Evolutionary conservation across 2,888 invertebrate species (phyloP), one percentile per base, ranked within the genome.

Genomic region (Xylophagus ater): DNA sequence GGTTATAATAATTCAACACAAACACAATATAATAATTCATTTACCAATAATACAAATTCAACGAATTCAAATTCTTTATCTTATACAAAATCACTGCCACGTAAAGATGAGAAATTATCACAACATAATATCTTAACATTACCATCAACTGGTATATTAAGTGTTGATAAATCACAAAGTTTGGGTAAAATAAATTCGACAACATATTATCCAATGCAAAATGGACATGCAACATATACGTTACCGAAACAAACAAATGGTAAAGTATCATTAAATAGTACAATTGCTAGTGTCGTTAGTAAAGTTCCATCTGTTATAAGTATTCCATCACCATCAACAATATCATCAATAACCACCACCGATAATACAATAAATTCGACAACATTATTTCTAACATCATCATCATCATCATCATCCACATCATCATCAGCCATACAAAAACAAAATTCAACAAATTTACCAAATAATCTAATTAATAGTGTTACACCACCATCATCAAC

Each of bases 261-360:
- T 13, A 65, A 65, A 46, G 53, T 62, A 42, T 60, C 65, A 6
- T 47, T 64, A 5, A 63, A 64, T 40, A 59, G 60, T 44, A 58
- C 65, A 43, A 58, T 66, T 42, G 55, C 65, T 34, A 59, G 61
- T 51, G 63, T 65, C 42, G 58, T 66, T 33, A 63, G 60, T 49
- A 60, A 65, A 46, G 65, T 63, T 33, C 65, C 63, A 17, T 62
- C 63, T 28, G 62, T 62, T 17, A 62, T 65, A 37, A 66, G 58
- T 43, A 60, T 65, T 44, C 65, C 62, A 40, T 52, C 56, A 4
- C 47, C 53, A 39, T 51, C 50, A 10, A 26, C 26, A 26, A 9
- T 26, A 10, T 26, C 12, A 26, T 10, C 7, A 5, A 10, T 4
- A 6, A 26, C 39, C 6, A 52, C 30, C 33, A 49, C 51, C 17